These are phyloP conservation scores for Cygnus olor DNA, from an alignment of 2,797 vertebrate species.

Conservation along the genomic window DNA sequence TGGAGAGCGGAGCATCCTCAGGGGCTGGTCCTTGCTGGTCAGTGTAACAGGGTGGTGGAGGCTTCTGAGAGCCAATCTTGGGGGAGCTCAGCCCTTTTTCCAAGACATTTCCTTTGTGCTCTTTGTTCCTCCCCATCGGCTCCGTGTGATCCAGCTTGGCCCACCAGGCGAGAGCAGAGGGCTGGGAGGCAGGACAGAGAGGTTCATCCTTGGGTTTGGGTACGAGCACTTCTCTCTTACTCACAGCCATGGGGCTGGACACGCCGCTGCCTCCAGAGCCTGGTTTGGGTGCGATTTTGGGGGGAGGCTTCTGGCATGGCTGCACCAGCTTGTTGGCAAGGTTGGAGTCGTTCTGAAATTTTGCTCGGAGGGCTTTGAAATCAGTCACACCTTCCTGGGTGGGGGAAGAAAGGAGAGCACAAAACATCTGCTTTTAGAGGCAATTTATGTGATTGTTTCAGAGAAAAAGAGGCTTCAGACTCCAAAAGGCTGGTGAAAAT, in stretches of 20 bases:
- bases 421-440: background rate
- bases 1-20: background rate
- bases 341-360: constrained; percentile 85
- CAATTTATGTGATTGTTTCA: background rate
- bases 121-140: accelerated
- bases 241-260: background rate
- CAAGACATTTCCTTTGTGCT: accelerated
- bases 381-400: constrained; percentile 81
- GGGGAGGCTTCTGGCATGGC: background rate
- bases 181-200: background rate
- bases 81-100: background rate
- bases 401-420: background rate
- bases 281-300: background rate
- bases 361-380: constrained; percentile 89
- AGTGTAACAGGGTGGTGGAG: background rate
- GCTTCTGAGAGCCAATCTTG: background rate
- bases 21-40: background rate
- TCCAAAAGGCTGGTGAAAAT: background rate
- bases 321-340: background rate
- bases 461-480: background rate
- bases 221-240: background rate
- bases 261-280: background rate
- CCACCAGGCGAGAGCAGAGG: background rate
- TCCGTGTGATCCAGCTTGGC: background rate
- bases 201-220: background rate